These are phyloP conservation scores for Colletes latitarsis DNA, from an alignment of 1,140 invertebrate genomes.

Conservation along the genomic window DNA sequence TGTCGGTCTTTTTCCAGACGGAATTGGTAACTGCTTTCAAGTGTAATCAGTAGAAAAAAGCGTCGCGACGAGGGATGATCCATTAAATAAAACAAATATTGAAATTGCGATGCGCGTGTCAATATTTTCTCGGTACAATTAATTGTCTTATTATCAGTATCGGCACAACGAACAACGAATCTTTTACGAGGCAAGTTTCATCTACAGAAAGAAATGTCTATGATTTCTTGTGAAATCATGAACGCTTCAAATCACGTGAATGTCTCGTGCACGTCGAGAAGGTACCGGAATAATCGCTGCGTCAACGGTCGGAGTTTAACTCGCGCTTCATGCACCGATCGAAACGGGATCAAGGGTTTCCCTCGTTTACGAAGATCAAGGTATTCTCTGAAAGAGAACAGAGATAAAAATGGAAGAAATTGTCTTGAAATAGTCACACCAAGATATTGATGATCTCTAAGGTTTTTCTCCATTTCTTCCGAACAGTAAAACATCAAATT, in stretches of 20 bases:
- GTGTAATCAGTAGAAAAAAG: conserved; percentile 3
- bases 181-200: too few relatives aligned
- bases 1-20: conserved; percentile 4
- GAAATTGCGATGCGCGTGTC: too few relatives aligned
- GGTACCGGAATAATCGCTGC: conserved; percentile 29
- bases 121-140: too few relatives aligned
- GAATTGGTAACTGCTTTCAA: conserved; percentile 13
- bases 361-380: conserved; percentile 10
- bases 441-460: too few relatives aligned
- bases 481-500: too few relatives aligned
- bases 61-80: too few relatives aligned
- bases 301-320: conserved; percentile 1
- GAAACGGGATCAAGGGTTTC: neutral
- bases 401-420: neutral
- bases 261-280: conserved; percentile 10
- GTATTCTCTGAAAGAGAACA: neutral
- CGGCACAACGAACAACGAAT: too few relatives aligned
- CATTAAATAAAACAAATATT: too few relatives aligned
- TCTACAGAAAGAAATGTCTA: too few relatives aligned
- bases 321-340: neutral
- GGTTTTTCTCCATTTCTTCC: too few relatives aligned
- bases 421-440: too few relatives aligned
- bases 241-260: conserved; percentile 8
- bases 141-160: too few relatives aligned
- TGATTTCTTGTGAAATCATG: neutral